These are phyloP conservation scores for Diabrotica virgifera DNA, from an alignment of 1,140 invertebrate genomes.

Conservation along the genomic window DNA sequence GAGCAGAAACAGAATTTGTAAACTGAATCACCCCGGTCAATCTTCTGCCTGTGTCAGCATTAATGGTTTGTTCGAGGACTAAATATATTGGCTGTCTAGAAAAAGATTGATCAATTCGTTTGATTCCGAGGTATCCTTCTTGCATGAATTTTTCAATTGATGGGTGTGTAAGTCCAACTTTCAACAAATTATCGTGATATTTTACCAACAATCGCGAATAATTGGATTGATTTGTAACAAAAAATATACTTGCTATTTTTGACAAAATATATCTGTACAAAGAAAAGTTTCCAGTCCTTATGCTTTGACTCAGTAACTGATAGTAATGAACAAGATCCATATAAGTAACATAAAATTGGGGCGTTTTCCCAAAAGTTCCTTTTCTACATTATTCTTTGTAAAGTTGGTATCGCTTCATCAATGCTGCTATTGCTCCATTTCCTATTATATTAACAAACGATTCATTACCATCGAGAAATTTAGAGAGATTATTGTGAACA, in stretches of 20 bases:
- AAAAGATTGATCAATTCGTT: conserved; percentile 31
- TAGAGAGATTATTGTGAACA: conserved; percentile 10
- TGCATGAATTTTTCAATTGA: conserved; percentile 18
- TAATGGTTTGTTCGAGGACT: conserved; percentile 35
- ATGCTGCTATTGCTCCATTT: conserved; percentile 5
- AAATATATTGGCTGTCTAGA: conserved; percentile 34
- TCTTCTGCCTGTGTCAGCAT: conserved; percentile 30
- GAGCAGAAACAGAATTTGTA: conserved; percentile 36
- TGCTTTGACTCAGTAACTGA: conserved; percentile 28
- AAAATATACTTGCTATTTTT: conserved; percentile 28
- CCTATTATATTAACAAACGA: conserved; percentile 9
- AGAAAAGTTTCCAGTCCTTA: conserved; percentile 35
- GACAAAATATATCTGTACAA: conserved; percentile 23
- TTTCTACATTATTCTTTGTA: conserved; percentile 25
- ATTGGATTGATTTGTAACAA: conserved; percentile 26
- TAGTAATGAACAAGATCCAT: conserved; percentile 38
- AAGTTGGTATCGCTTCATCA: conserved; percentile 8
- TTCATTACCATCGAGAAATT: conserved; percentile 15
- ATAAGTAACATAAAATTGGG: conserved; percentile 42
- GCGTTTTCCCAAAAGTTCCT: conserved; percentile 39
- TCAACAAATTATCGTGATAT: conserved; percentile 25
- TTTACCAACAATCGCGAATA: conserved; percentile 28
- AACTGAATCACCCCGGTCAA: conserved; percentile 32
- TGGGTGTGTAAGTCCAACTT: conserved; percentile 15
- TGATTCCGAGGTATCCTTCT: conserved; percentile 27